Percentiles rank a stretch among this genome's conserved stretches.
phyloP scores from a whole-genome alignment of 2,113 vertebrate species.

The Prinia subflava region DNA sequence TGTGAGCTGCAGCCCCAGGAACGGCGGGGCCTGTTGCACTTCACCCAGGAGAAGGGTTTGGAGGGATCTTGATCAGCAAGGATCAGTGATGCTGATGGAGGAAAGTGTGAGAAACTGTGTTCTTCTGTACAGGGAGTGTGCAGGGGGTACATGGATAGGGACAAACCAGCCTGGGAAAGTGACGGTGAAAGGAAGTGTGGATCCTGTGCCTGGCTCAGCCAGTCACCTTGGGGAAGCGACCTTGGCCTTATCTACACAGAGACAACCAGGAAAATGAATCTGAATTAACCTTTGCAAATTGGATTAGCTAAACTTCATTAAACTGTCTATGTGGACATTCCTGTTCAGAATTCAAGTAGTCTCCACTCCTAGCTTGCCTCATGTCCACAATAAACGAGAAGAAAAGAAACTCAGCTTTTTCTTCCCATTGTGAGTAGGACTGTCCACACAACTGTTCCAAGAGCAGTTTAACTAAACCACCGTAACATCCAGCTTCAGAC shows the following conservation, averaged over 20 bases:
- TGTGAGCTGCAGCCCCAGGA: neutral
- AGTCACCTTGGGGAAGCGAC: slow-evolving; percentile 15
- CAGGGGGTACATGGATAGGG: neutral
- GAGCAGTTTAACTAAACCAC: neutral
- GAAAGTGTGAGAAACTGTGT: neutral
- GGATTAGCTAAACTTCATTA: slow-evolving; percentile 60
- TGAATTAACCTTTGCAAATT: slow-evolving; percentile 61
- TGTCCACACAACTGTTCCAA: neutral
- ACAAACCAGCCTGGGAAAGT: neutral
- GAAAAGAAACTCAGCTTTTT: neutral
- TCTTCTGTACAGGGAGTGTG: neutral
- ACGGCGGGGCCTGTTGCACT: neutral
- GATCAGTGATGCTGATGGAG: neutral
- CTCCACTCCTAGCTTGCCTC: neutral
- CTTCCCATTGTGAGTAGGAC: neutral
- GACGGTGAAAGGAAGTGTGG: neutral
- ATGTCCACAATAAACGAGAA: neutral
- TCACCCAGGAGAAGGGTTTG: neutral
- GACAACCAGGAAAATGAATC: slow-evolving; percentile 46
- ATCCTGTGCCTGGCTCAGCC: neutral
- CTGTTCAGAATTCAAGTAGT: slow-evolving; percentile 43
- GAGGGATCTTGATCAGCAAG: neutral
- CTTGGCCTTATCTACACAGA: slow-evolving; percentile 41
- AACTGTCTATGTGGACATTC: slow-evolving; percentile 36
- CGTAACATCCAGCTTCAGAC: neutral